phyloP scores from a whole-genome alignment of 2,797 vertebrate species.

The Manis pentadactyla region DNA sequence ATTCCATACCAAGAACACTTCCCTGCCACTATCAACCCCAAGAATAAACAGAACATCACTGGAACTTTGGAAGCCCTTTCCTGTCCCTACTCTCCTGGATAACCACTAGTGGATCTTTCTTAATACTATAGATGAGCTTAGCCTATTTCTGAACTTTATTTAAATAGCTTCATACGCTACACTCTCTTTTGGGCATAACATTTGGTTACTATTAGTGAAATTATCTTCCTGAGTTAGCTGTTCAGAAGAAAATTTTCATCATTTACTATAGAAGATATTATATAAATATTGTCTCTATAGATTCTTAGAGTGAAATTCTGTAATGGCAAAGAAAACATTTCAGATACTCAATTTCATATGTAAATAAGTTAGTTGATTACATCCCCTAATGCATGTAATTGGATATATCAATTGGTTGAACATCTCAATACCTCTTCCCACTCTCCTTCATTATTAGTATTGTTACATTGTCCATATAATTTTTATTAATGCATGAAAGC shows the following conservation, averaged over 20 bases:
- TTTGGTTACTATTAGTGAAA: background rate
- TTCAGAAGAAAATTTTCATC: background rate
- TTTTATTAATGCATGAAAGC: background rate
- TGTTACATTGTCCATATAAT: background rate
- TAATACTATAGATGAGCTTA: background rate
- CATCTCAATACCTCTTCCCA: background rate
- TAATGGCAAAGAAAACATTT: background rate
- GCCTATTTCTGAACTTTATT: background rate
- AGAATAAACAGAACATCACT: background rate
- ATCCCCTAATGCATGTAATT: background rate
- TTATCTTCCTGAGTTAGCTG: background rate
- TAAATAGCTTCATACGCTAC: background rate
- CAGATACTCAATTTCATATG: background rate
- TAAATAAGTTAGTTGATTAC: background rate
- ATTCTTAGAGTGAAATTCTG: background rate
- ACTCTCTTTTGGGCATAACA: background rate
- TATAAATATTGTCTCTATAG: background rate
- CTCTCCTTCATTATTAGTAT: background rate
- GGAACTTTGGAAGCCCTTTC: background rate
- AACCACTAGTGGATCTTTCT: background rate
- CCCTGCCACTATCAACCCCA: background rate
- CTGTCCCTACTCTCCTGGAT: accelerated
- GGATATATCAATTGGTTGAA: background rate
- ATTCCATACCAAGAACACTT: background rate
- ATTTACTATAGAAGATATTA: background rate